A percentile compares a stretch with the other conserved stretches of the same genome.
Evolutionary conservation across 1,140 invertebrate genomes (phyloP).

Genomic region (Orius laevigatus): DNA sequence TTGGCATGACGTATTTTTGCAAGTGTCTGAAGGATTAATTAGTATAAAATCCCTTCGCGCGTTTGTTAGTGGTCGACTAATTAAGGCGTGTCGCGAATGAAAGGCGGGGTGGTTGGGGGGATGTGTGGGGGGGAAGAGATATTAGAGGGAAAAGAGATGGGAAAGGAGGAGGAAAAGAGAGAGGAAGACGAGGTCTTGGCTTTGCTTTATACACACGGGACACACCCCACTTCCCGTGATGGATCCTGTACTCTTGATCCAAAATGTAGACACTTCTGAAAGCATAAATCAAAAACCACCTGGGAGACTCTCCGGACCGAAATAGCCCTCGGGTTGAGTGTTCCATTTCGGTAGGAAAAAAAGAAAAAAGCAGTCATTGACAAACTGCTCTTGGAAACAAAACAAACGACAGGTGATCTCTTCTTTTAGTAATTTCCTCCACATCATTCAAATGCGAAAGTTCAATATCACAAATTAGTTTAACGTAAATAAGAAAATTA

Average conservation of each 20-base stretch:
- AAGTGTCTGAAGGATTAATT: constrained; percentile 6
- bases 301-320: background rate
- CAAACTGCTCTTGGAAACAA: no score
- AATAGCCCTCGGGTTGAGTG: no score
- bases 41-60: constrained; percentile 3
- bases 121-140: background rate
- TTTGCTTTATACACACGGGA: constrained; percentile 2
- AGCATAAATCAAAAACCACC: constrained; percentile 8
- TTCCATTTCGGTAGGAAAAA: no score
- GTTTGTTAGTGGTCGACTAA: constrained; percentile 4
- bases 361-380: no score
- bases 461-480: no score
- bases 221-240: background rate
- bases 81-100: constrained; percentile 1
- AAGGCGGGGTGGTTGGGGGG: background rate
- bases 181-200: background rate
- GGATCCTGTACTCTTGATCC: constrained; percentile 1
- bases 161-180: background rate
- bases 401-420: no score
- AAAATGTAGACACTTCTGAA: constrained; percentile 6
- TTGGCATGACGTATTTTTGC: background rate
- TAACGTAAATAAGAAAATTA: no score
- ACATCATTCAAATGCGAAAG: no score
- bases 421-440: background rate
- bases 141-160: background rate